A percentile compares a stretch with the other conserved stretches of the same genome.
Evolutionary conservation across 2,888 invertebrate species (phyloP).

Genomic region (Hydrotaea diabolus): DNA sequence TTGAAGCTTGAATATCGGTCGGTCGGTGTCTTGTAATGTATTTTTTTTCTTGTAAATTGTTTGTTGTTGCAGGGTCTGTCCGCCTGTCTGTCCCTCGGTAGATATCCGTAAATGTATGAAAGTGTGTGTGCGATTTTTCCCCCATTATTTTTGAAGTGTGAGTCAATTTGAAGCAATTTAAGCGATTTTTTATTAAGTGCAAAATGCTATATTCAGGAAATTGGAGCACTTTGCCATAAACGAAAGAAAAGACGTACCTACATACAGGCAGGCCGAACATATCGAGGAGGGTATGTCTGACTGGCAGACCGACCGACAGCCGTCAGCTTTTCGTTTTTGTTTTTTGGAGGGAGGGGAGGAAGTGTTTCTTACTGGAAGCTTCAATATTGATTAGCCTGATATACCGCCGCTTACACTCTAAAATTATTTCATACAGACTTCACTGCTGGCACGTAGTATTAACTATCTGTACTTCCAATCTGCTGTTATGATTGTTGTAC

Average conservation of each 20-base stretch:
- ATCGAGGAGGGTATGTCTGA: not conserved
- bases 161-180: slow-evolving; percentile 68
- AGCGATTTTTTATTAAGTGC: slow-evolving; percentile 67
- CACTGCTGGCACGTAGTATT: not conserved
- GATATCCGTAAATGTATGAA: too few species aligned
- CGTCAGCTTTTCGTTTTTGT: not conserved
- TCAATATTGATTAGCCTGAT: not conserved
- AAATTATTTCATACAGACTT: not conserved
- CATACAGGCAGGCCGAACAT: not conserved
- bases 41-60: slow-evolving; percentile 44
- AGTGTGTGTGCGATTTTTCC: slow-evolving; percentile 16
- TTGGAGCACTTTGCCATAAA: slow-evolving; percentile 59
- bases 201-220: slow-evolving; percentile 64
- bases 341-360: too few species aligned
- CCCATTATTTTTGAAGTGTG: slow-evolving; percentile 64
- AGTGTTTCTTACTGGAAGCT: slow-evolving; percentile 8
- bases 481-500: not conserved
- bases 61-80: slow-evolving; percentile 20
- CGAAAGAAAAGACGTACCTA: not conserved
- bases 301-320: slow-evolving; percentile 11
- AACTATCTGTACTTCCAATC: not conserved
- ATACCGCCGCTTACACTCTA: not conserved
- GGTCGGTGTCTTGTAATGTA: slow-evolving; percentile 58
- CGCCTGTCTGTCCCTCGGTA: not conserved
- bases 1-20: slow-evolving; percentile 11